These are phyloP conservation scores for Branchinecta sandiegonensis DNA, from an alignment of 2,888 invertebrate species.

Conservation along the genomic window DNA sequence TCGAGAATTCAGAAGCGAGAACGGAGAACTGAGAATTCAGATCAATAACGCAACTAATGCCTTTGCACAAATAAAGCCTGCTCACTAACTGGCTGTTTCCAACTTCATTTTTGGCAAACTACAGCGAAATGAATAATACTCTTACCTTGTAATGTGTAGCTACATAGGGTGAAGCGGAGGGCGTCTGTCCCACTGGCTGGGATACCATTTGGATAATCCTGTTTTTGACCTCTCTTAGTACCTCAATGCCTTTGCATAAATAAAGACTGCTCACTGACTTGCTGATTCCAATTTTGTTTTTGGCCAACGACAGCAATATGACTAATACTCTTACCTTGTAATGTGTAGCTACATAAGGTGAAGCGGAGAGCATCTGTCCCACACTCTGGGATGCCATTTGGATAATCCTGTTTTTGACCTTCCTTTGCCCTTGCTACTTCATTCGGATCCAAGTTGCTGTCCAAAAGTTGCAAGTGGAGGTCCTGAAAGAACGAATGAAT, in stretches of 20 bases:
- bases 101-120: no score
- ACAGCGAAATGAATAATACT: no score
- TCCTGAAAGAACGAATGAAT: no score
- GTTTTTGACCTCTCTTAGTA: conserved; percentile 49
- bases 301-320: no score
- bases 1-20: no score
- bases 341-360: conserved; percentile 73
- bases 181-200: conserved; percentile 95
- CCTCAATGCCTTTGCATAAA: conserved; percentile 29
- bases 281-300: no score
- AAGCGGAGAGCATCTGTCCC: conserved; percentile 88
- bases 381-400: conserved; percentile 88
- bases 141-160: conserved; percentile 62
- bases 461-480: conserved; percentile 53
- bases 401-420: conserved; percentile 48
- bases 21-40: no score
- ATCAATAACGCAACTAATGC: no score
- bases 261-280: no score
- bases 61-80: no score
- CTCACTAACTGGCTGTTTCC: no score
- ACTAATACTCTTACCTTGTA: conserved; percentile 43
- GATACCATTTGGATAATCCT: conserved; percentile 65
- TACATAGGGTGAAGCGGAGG: conserved; percentile 74
- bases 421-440: conserved; percentile 60
- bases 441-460: conserved; percentile 69